Percentiles rank a stretch among this genome's conserved stretches.
These are phyloP conservation scores for Patella pellucida DNA, from an alignment of 2,888 invertebrate species.

Conservation along the genomic window DNA sequence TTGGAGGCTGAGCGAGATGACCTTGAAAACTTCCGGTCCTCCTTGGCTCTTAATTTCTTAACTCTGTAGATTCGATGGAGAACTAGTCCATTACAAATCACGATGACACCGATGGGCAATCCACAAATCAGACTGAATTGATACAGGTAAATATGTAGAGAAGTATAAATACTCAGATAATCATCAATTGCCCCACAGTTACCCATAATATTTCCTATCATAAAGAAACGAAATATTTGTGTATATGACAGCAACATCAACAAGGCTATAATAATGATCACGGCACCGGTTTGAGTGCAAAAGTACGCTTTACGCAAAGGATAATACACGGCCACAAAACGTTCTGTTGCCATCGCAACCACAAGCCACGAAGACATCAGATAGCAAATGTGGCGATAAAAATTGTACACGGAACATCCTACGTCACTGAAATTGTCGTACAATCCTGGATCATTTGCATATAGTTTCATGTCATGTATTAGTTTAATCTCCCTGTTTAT, in stretches of 20 bases:
- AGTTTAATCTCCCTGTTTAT: neutral
- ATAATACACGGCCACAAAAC: constrained; percentile 42
- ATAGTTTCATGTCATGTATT: neutral
- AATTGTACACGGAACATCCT: constrained; percentile 8
- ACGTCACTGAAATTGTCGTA: constrained; percentile 1
- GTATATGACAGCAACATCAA: constrained; percentile 36
- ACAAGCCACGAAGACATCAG: constrained; percentile 48
- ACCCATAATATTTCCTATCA: constrained; percentile 39
- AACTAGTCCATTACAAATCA: constrained; percentile 1
- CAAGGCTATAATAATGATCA: constrained; percentile 38
- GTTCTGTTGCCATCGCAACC: constrained; percentile 44
- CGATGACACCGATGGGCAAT: neutral
- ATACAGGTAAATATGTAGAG: neutral
- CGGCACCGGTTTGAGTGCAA: constrained; percentile 36
- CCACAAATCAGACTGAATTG: constrained; percentile 4
- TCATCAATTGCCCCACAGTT: constrained; percentile 41
- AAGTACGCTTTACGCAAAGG: constrained; percentile 40
- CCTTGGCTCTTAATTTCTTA: neutral
- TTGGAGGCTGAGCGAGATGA: constrained; percentile 23
- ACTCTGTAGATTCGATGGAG: neutral
- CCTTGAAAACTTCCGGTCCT: constrained; percentile 18
- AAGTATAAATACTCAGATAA: constrained; percentile 28
- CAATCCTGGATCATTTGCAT: neutral
- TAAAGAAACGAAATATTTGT: constrained; percentile 50
- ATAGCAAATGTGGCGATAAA: constrained; percentile 34